Evolutionary conservation across 1,140 invertebrate genomes (phyloP).

Genomic region (Periplaneta americana): DNA sequence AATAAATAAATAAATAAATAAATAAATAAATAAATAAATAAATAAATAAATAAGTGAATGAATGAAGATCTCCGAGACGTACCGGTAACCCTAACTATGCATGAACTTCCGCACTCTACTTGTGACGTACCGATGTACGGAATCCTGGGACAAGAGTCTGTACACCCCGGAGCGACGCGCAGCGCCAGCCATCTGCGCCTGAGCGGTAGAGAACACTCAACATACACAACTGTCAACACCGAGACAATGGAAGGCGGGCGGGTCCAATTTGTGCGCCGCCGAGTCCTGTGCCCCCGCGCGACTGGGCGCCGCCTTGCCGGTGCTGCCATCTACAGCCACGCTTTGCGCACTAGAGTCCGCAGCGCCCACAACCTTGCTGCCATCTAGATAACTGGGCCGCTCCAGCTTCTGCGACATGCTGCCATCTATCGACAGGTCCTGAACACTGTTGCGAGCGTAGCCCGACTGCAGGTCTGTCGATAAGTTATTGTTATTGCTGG

Average conservation of each 20-base stretch:
- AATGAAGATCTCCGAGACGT: no score
- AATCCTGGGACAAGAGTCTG: no score
- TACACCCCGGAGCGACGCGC: no score
- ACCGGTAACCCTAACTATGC: no score
- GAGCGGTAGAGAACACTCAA: not conserved
- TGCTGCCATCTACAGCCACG: not conserved
- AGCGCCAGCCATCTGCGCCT: not conserved
- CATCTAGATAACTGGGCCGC: not conserved
- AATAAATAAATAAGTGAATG: no score
- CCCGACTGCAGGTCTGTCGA: not conserved
- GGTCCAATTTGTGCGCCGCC: not conserved
- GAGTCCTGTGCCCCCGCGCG: not conserved
- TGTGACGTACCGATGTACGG: no score
- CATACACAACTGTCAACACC: conserved; percentile 15
- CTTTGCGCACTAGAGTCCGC: not conserved
- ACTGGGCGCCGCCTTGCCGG: not conserved
- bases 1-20: no score
- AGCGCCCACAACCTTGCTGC: not conserved
- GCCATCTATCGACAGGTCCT: conserved; percentile 14
- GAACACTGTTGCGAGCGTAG: not conserved
- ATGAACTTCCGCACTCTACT: no score
- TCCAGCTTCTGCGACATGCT: not conserved
- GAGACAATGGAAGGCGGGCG: conserved; percentile 14
- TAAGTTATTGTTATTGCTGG: not conserved
- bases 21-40: no score